Evolutionary conservation across 2,888 invertebrate genomes (phyloP), one percentile per base, ranked within the genome.

Genomic region (Encarsia formosa): DNA sequence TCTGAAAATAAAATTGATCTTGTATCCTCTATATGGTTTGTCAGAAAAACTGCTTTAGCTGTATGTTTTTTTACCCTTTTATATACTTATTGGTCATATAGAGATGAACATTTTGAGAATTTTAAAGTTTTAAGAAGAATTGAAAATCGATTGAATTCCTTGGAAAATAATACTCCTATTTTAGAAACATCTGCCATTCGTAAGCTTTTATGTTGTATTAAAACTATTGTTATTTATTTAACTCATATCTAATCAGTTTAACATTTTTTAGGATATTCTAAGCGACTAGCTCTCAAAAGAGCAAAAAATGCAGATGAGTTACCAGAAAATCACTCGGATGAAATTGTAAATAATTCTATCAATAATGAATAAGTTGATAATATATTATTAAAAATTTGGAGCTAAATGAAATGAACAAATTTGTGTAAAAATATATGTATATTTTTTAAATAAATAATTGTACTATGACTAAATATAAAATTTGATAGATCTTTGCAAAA

Each of bases 91-190:
- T 69, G 59, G 44, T 61, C 51, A 44, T 63, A 69, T 31, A 66
- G 58, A 54, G 69, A 71, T 44, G 59, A 63, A 35, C 61, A 64
- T 20, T 18, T 65, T 4, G 68, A 69, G 49, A 68, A 65, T 52
- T 61, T 61, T 48, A 67, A 63, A 53, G 56, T 60, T n/a, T 58
- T 71, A 18, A 57, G 60, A 55, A 57, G 69, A 41, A 71, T 71
- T 32, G 70, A 71, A 46, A 61, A 62, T 47, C 63, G 61, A 20
- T 59, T 71, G 20, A 59, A 64, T 49, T 45, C 51, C 2, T 58
- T 69, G 31, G 48, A 65, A 38, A 58, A 61, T 49, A 44, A 54
- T 23, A 50, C 57, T 32, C 40, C 51, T 11, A 18, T 57, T 42
- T 49, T 51, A 38, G 45, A 57, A 29, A 49, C 35, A 34, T 45